These are phyloP conservation scores for Meles meles DNA, from an alignment of 2,113 vertebrate species.

Conservation along the genomic window DNA sequence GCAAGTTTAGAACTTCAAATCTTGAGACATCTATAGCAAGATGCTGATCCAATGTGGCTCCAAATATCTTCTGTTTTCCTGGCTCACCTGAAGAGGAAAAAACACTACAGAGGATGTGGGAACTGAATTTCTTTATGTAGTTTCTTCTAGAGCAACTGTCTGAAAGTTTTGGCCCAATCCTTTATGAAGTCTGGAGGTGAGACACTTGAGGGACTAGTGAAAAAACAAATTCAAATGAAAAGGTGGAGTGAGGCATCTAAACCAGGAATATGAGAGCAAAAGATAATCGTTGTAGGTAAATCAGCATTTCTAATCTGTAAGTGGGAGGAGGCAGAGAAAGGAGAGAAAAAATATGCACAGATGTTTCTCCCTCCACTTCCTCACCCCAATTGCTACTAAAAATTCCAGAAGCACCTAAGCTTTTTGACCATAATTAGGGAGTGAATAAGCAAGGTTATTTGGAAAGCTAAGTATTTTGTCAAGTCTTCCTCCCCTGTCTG, in stretches of 20 bases:
- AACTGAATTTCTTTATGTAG: conserved; percentile 73
- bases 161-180: conserved; percentile 66
- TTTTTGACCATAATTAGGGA: conserved; percentile 20
- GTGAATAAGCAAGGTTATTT: conserved; percentile 13
- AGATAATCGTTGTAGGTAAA: background rate
- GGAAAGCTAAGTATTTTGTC: background rate
- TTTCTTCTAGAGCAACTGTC: conserved; percentile 74
- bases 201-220: conserved; percentile 52
- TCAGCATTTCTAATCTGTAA: background rate
- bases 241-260: conserved; percentile 48
- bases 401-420: conserved; percentile 16
- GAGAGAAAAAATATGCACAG: conserved; percentile 26
- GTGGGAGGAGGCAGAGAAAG: conserved; percentile 67
- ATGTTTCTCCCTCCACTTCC: conserved; percentile 59
- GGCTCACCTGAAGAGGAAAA: conserved; percentile 82
- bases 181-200: conserved; percentile 67
- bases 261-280: conserved; percentile 39
- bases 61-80: conserved; percentile 78
- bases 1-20: conserved; percentile 80
- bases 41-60: conserved; percentile 77
- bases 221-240: conserved; percentile 65
- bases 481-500: conserved; percentile 34
- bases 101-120: conserved; percentile 81
- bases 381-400: conserved; percentile 12
- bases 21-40: conserved; percentile 81